Evolutionary conservation across 2,113 vertebrate genomes (phyloP).

Genomic region (Labeo catla): DNA sequence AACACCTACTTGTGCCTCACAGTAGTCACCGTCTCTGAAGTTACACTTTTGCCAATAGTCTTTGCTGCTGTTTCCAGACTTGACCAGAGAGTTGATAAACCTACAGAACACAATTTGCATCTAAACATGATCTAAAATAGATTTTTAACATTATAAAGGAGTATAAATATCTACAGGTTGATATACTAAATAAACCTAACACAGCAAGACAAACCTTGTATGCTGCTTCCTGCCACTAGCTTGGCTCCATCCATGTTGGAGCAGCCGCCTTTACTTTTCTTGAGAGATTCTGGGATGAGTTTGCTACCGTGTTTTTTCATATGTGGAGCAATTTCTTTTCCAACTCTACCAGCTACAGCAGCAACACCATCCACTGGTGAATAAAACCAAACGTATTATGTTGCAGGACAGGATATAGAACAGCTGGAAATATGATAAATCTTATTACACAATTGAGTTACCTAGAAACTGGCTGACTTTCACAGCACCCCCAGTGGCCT

Average conservation of each 20-base stretch:
- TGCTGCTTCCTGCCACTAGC: constrained; percentile 86
- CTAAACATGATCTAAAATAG: not conserved
- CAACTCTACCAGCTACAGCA: constrained; percentile 83
- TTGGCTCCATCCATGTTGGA: constrained; percentile 87
- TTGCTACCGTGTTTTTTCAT: constrained; percentile 93
- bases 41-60: constrained; percentile 87
- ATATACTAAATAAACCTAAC: too few species aligned
- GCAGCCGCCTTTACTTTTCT: constrained; percentile 84
- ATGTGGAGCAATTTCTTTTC: constrained; percentile 88
- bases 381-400: not conserved
- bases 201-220: constrained; percentile 76
- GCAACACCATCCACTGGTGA: constrained; percentile 90
- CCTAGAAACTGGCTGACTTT: constrained; percentile 92
- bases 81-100: constrained; percentile 90
- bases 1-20: constrained; percentile 91
- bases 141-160: not conserved
- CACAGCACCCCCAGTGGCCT: constrained; percentile 87
- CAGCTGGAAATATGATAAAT: not conserved
- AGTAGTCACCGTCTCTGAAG: constrained; percentile 87
- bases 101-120: constrained; percentile 66
- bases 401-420: not conserved
- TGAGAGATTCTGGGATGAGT: constrained; percentile 90
- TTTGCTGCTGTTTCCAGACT: constrained; percentile 91
- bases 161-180: too few species aligned
- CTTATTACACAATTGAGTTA: constrained; percentile 63